phyloP scores from a whole-genome alignment of 2,888 invertebrate species.

The Mamestra brassicae region DNA sequence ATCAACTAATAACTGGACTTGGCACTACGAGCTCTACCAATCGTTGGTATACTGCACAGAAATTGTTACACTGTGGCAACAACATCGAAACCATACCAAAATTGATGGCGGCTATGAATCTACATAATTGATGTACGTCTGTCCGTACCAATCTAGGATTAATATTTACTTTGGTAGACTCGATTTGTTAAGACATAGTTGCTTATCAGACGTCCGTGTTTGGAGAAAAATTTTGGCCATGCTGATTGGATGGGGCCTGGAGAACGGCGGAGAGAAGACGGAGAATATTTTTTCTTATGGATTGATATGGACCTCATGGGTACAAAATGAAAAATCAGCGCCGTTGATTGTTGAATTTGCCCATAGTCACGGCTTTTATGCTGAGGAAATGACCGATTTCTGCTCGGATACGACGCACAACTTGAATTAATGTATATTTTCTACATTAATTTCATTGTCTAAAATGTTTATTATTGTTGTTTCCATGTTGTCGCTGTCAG shows the following conservation, averaged over 20 bases:
- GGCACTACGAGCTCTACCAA: too few relatives aligned
- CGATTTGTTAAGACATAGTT: conserved; percentile 65
- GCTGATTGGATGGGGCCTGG: conserved; percentile 60
- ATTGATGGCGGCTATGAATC: conserved; percentile 57
- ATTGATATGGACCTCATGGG: too few relatives aligned
- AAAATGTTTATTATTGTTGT: too few relatives aligned
- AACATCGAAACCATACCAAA: conserved; percentile 15
- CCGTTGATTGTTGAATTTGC: too few relatives aligned
- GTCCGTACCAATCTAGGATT: conserved; percentile 43
- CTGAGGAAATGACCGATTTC: too few relatives aligned
- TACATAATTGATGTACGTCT: conserved; percentile 60
- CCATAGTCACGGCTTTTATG: too few relatives aligned
- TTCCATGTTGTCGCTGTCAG: too few relatives aligned
- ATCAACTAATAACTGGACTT: too few relatives aligned
- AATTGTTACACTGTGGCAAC: neutral
- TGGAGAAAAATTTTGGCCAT: conserved; percentile 57
- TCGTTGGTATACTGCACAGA: neutral
- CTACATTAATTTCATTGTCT: too few relatives aligned
- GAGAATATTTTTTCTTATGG: neutral
- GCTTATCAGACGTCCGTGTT: conserved; percentile 57
- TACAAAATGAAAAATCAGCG: too few relatives aligned
- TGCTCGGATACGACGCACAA: too few relatives aligned
- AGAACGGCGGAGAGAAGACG: conserved; percentile 18
- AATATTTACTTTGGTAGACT: conserved; percentile 63
- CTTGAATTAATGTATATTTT: too few relatives aligned